Evolutionary conservation across 1,140 invertebrate species (phyloP).

Genomic region (Leguminivora glycinivorella): DNA sequence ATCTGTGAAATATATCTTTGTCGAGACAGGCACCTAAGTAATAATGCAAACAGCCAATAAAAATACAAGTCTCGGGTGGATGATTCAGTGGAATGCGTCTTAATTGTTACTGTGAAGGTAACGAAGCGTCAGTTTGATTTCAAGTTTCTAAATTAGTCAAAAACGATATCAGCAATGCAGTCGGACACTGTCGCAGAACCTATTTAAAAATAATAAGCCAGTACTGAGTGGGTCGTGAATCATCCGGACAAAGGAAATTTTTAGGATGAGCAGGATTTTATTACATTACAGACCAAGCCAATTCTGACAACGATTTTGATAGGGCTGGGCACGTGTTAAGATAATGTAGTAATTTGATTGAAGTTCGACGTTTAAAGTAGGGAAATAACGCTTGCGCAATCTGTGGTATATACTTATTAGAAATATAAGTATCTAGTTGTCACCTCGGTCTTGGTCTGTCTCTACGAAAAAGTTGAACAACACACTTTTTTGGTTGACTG

Average conservation of each 20-base stretch:
- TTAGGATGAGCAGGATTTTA: background rate
- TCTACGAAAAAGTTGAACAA: no score
- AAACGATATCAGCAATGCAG: background rate
- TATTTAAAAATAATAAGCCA: background rate
- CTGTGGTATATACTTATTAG: no score
- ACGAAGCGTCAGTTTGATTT: conserved; percentile 39
- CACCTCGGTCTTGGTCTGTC: no score
- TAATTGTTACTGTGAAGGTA: conserved; percentile 61
- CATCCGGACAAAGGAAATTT: background rate
- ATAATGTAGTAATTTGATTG: no score
- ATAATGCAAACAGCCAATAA: conserved; percentile 66
- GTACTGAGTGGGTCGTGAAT: background rate
- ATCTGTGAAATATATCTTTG: conserved; percentile 45
- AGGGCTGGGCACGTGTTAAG: no score
- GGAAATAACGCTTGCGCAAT: no score
- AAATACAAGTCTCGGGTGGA: conserved; percentile 64
- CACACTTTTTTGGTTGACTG: no score
- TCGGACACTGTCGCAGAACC: background rate
- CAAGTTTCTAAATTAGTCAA: conserved; percentile 12
- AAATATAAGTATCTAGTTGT: no score
- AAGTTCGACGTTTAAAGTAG: no score
- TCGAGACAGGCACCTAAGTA: conserved; percentile 40
- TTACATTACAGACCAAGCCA: no score
- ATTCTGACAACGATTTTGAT: no score
- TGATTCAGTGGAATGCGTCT: conserved; percentile 70